phyloP scores from a whole-genome alignment of 2,113 vertebrate genomes.

The Murina feae region DNA sequence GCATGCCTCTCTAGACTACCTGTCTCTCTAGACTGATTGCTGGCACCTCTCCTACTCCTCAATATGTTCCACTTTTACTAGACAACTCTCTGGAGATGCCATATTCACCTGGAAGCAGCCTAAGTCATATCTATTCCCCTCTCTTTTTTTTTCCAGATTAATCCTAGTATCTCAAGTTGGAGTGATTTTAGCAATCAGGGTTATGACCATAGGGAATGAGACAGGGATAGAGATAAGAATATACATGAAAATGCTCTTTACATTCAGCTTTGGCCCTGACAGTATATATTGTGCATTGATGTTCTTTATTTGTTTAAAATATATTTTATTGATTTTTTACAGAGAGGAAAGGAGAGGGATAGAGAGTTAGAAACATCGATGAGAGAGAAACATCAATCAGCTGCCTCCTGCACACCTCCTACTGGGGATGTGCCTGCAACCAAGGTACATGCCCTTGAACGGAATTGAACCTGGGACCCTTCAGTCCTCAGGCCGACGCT shows the following conservation, averaged over 20 bases:
- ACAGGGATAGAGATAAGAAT: neutral
- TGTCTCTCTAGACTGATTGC: neutral
- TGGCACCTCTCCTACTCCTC: fast-evolving
- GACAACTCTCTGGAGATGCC: neutral
- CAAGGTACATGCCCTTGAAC: too few species aligned
- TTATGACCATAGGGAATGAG: neutral
- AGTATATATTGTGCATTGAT: neutral
- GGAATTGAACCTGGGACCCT: too few species aligned
- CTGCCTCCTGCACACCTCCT: too few species aligned
- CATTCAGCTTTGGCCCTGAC: neutral
- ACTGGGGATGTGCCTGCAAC: too few species aligned
- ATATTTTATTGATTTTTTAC: too few species aligned
- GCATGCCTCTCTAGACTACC: neutral
- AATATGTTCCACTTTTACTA: neutral
- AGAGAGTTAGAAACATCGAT: too few species aligned
- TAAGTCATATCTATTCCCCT: neutral
- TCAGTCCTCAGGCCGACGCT: too few species aligned
- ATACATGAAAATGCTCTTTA: neutral
- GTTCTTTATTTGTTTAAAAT: too few species aligned
- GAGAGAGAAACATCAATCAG: too few species aligned
- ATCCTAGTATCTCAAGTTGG: neutral
- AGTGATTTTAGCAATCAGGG: neutral
- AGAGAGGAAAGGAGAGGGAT: too few species aligned
- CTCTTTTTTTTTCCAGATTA: neutral
- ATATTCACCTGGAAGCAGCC: neutral